Evolutionary conservation across 2,113 vertebrate genomes (phyloP).

Genomic region (Platysternon megacephalum): DNA sequence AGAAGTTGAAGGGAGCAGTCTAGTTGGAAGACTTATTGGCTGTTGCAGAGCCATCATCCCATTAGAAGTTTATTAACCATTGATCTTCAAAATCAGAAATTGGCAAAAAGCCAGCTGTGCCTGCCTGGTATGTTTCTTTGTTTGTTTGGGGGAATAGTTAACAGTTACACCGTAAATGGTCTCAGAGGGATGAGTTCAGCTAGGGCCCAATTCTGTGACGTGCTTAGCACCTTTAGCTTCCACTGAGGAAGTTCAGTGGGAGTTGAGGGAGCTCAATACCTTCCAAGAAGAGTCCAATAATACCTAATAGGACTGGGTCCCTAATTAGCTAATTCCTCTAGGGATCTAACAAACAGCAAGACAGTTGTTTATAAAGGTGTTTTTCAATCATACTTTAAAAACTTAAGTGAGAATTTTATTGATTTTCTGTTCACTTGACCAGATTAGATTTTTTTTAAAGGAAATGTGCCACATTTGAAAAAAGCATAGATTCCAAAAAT

Average conservation of each 20-base stretch:
- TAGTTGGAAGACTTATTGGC: not conserved
- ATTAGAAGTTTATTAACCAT: not conserved
- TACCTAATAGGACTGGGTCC: not conserved
- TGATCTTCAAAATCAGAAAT: not conserved
- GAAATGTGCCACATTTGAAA: not conserved
- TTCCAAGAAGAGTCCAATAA: not conserved
- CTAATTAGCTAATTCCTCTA: not conserved
- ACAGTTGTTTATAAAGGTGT: not conserved
- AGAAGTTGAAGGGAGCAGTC: not conserved
- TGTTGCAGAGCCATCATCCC: fast-evolving
- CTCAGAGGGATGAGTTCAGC: not conserved
- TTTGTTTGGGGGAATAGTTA: not conserved
- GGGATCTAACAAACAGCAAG: not conserved
- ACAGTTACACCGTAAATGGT: not conserved
- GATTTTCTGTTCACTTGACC: not conserved
- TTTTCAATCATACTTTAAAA: not conserved
- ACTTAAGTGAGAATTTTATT: not conserved
- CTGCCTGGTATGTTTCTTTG: not conserved
- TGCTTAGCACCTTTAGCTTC: not conserved
- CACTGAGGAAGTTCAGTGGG: not conserved
- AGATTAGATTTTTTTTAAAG: not conserved
- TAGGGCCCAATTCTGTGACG: not conserved
- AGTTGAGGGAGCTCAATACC: not conserved
- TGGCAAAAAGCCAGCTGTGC: not conserved
- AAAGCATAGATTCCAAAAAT: not conserved